Evolutionary conservation across 2,797 vertebrate genomes (phyloP).

Genomic region (Sebastes diaconus): DNA sequence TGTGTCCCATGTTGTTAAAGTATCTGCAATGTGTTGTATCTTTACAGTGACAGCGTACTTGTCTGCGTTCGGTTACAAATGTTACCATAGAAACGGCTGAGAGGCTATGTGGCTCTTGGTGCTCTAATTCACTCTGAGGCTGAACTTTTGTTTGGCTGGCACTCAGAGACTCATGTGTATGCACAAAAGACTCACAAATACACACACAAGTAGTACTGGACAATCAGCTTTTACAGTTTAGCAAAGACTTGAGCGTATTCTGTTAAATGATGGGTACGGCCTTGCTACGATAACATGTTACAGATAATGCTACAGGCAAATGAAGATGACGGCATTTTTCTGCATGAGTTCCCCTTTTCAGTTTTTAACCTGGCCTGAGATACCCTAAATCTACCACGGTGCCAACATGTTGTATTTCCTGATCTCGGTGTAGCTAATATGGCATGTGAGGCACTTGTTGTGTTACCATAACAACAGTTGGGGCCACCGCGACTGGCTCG

Average conservation of each 20-base stretch:
- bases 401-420: constrained; percentile 6
- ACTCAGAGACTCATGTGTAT: constrained; percentile 49
- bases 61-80: constrained; percentile 17
- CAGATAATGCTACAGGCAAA: neutral
- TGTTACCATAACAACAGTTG: constrained; percentile 74
- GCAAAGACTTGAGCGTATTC: neutral
- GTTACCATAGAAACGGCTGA: constrained; percentile 50
- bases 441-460: constrained; percentile 55
- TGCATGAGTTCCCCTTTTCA: neutral
- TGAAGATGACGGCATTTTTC: neutral
- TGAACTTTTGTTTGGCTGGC: constrained; percentile 66
- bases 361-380: neutral
- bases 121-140: constrained; percentile 44
- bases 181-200: constrained; percentile 1
- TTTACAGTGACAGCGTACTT: constrained; percentile 32
- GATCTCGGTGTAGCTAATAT: constrained; percentile 38
- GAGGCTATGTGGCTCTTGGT: constrained; percentile 26
- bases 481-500: constrained; percentile 43
- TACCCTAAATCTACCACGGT: neutral
- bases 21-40: neutral
- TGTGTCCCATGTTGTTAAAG: neutral
- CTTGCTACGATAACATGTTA: neutral
- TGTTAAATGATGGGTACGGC: neutral
- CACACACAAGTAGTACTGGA: neutral
- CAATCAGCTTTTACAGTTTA: constrained; percentile 24